Conservation (phyloP, 2,113 vertebrate genomes). For the Origma solitaria region DNA sequence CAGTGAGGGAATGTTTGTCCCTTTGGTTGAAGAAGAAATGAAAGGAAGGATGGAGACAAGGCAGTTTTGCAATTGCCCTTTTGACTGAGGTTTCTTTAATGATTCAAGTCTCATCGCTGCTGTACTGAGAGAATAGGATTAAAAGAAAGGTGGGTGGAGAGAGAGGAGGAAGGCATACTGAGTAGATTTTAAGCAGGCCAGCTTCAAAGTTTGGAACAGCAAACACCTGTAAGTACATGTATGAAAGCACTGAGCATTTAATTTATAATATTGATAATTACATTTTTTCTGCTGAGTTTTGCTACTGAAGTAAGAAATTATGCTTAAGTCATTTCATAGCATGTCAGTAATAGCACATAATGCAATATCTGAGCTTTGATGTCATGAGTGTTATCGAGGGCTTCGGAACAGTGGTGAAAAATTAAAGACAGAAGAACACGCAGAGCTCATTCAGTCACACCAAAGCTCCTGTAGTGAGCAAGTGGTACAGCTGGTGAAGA, state of each 20-base stretch:
- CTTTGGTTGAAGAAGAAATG: neutral
- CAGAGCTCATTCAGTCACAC: neutral
- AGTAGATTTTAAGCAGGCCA: neutral
- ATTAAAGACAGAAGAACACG: neutral
- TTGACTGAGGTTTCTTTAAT: neutral
- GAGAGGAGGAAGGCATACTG: neutral
- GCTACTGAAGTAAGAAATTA: neutral
- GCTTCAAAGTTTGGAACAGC: neutral
- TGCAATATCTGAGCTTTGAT: neutral
- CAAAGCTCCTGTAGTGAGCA: rapidly evolving
- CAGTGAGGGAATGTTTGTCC: too few species aligned
- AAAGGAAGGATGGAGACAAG: neutral
- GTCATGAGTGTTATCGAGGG: neutral
- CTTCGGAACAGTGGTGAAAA: neutral
- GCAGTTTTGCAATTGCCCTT: neutral
- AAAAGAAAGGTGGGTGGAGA: neutral
- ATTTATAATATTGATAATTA: neutral
- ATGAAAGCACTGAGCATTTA: neutral
- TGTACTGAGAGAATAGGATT: neutral
- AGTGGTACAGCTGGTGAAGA: neutral
- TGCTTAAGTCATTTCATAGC: neutral
- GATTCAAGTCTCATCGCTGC: neutral
- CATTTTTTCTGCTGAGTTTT: neutral
- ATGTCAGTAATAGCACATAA: neutral
- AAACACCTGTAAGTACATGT: rapidly evolving